Conservation (phyloP, 2,797 vertebrate species). For the Schizopygopsis malacanthus region DNA sequence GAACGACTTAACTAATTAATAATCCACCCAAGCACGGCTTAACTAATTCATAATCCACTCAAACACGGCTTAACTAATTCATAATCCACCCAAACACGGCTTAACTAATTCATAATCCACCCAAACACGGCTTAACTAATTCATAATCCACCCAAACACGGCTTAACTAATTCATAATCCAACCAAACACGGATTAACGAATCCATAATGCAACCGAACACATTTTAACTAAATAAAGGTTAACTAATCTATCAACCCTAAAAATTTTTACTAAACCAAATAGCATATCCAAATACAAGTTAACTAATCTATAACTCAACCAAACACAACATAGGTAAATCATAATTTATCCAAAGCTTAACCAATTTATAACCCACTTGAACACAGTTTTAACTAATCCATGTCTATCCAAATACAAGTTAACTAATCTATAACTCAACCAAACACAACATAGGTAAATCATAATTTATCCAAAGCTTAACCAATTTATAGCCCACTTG, state of each 20-base stretch:
- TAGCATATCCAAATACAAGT: too few relatives aligned
- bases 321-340: too few relatives aligned
- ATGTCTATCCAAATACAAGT: too few relatives aligned
- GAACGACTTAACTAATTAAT: constrained; percentile 67
- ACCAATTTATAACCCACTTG: too few relatives aligned
- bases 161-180: background rate
- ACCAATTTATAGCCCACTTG: background rate
- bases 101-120: background rate
- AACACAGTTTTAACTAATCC: too few relatives aligned
- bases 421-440: background rate
- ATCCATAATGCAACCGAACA: constrained; percentile 34
- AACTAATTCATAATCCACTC: background rate
- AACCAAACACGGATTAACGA: background rate
- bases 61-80: background rate
- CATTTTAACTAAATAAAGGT: constrained; percentile 80
- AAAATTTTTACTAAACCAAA: too few relatives aligned
- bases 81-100: background rate
- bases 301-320: too few relatives aligned
- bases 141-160: background rate
- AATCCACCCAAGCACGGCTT: background rate
- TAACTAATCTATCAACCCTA: background rate
- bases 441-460: background rate
- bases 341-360: too few relatives aligned
- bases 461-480: background rate
- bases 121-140: too few relatives aligned